Percentiles rank a stretch among this genome's conserved stretches.
phyloP scores from a whole-genome alignment of 2,888 invertebrate genomes.

The Carabus problematicus region DNA sequence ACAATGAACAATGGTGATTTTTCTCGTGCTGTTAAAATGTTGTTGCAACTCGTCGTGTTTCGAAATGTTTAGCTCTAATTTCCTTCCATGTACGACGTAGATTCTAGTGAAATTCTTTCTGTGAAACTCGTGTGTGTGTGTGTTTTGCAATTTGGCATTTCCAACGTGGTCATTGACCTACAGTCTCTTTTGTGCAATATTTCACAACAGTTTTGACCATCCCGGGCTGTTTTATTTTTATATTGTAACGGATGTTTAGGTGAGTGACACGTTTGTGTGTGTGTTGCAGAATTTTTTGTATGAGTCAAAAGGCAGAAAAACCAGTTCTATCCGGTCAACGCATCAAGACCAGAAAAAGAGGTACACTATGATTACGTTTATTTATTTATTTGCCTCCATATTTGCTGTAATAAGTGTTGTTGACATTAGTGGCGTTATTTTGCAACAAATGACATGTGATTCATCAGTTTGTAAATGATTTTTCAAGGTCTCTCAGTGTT shows the following conservation, averaged over 20 bases:
- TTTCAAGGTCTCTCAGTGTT: no score
- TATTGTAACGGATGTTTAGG: conserved; percentile 14
- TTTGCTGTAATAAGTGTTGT: no score
- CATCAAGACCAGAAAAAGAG: conserved; percentile 99
- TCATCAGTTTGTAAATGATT: no score
- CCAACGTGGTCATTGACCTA: conserved; percentile 41
- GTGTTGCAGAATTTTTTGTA: conserved; percentile 76
- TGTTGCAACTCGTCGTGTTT: background rate
- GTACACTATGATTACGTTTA: conserved; percentile 65
- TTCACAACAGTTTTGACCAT: background rate
- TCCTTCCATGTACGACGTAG: conserved; percentile 3
- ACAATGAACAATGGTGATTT: conserved; percentile 18
- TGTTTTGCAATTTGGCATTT: conserved; percentile 26
- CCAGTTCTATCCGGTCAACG: conserved; percentile 99
- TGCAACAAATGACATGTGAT: no score
- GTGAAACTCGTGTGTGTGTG: background rate
- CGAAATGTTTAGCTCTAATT: background rate
- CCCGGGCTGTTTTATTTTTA: background rate
- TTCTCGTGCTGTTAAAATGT: conserved; percentile 4
- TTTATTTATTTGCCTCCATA: no score
- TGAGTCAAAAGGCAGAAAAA: conserved; percentile 99
- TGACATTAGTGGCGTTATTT: no score
- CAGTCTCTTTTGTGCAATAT: conserved; percentile 21
- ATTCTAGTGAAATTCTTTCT: background rate
- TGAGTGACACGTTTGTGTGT: conserved; percentile 2